Conservation (phyloP, 2,113 vertebrate species). For the Tamias sibiricus region DNA sequence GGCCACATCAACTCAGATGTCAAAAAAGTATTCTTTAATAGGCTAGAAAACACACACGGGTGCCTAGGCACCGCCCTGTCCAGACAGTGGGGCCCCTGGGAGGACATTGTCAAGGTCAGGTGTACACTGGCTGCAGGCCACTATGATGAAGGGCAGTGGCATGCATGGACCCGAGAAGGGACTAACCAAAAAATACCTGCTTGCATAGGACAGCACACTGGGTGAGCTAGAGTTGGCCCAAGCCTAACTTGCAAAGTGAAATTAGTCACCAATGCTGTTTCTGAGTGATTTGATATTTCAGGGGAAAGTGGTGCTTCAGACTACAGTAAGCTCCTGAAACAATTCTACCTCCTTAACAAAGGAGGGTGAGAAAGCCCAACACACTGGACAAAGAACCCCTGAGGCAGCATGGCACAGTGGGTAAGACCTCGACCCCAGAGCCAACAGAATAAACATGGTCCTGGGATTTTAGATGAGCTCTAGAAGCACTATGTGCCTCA, state of each 20-base stretch:
- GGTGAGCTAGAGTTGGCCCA: background rate
- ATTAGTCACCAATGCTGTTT: background rate
- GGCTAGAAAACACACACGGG: background rate
- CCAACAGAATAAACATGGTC: too few species aligned
- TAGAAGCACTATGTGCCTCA: background rate
- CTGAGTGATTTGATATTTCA: too few species aligned
- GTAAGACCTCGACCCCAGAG: background rate
- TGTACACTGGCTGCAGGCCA: background rate
- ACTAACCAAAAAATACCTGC: background rate
- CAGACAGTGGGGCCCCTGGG: too few species aligned
- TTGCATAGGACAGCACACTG: background rate
- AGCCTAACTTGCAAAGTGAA: background rate
- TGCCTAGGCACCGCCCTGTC: background rate
- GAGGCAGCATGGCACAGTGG: accelerated
- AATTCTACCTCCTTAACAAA: background rate
- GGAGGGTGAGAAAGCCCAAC: background rate
- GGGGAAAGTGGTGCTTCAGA: background rate
- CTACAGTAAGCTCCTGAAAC: background rate
- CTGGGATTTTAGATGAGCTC: background rate
- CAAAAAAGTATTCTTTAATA: background rate
- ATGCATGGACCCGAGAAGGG: background rate
- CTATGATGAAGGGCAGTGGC: background rate
- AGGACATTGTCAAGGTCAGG: background rate
- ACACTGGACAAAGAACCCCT: background rate
- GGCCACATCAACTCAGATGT: background rate